phyloP scores from a whole-genome alignment of 2,113 vertebrate genomes.

The Scortum barcoo region DNA sequence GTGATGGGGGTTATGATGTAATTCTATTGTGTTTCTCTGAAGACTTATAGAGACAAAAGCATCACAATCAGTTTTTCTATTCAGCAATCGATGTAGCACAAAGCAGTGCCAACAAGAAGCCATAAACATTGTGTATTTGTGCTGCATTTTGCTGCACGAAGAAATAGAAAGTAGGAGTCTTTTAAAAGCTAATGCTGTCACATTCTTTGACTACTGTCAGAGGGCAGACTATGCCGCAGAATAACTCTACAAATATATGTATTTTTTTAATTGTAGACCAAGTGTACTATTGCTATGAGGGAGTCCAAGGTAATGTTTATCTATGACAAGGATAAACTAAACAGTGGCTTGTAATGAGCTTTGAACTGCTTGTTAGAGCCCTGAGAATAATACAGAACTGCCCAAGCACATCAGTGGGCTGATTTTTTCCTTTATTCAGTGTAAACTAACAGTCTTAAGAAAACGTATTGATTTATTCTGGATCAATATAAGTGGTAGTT shows the following conservation, averaged over 20 bases:
- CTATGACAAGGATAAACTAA: not conserved
- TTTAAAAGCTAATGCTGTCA: not conserved
- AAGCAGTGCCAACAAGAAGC: not conserved
- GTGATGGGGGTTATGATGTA: not conserved
- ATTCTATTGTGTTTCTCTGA: conserved; percentile 17
- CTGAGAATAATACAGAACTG: not conserved
- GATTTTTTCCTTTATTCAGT: not conserved
- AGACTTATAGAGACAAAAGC: not conserved
- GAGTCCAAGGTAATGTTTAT: not conserved
- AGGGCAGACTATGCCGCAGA: not conserved
- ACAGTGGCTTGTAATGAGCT: conserved; percentile 13
- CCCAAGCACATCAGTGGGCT: not conserved
- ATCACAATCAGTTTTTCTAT: not conserved
- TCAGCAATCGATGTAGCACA: not conserved
- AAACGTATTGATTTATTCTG: not conserved
- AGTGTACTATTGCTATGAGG: not conserved
- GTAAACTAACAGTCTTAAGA: not conserved
- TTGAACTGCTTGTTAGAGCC: conserved; percentile 12
- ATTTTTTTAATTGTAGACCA: not conserved
- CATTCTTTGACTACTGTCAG: not conserved
- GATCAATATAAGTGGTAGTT: not conserved
- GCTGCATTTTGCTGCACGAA: not conserved
- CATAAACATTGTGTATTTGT: not conserved
- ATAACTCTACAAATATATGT: not conserved
- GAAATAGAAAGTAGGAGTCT: not conserved